Conservation (phyloP, 2,888 invertebrate species). For the Metalampra italica region DNA sequence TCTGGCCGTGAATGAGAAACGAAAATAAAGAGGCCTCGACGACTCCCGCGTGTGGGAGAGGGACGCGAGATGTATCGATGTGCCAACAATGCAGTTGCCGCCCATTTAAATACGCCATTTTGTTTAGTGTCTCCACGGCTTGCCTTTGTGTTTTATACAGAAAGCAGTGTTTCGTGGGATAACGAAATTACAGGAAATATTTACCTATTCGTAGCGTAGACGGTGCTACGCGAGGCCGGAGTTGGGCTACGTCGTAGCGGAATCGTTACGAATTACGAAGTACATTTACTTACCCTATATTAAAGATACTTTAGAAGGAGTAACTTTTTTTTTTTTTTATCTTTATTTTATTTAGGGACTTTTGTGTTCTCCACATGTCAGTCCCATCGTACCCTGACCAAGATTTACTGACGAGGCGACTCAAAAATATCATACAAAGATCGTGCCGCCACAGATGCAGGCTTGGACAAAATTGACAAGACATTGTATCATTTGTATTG, state of each 20-base stretch:
- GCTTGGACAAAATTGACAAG: too few relatives aligned
- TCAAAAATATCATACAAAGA: too few relatives aligned
- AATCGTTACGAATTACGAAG: slow-evolving; percentile 18
- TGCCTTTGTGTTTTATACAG: slow-evolving; percentile 61
- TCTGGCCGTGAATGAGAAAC: slow-evolving; percentile 34
- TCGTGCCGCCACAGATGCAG: too few relatives aligned
- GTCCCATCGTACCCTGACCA: too few relatives aligned
- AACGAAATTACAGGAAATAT: slow-evolving; percentile 73
- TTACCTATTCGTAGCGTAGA: slow-evolving; percentile 54
- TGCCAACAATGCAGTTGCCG: slow-evolving; percentile 69
- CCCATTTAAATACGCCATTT: slow-evolving; percentile 79
- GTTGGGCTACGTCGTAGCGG: slow-evolving; percentile 22
- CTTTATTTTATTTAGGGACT: too few relatives aligned
- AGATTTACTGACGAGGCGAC: too few relatives aligned
- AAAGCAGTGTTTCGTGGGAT: slow-evolving; percentile 69
- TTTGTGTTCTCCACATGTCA: too few relatives aligned
- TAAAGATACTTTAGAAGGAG: neutral
- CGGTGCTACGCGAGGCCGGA: slow-evolving; percentile 29
- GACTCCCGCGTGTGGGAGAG: slow-evolving; percentile 48
- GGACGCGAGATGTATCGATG: slow-evolving; percentile 36
- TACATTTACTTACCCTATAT: neutral
- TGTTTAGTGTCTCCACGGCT: slow-evolving; percentile 68
- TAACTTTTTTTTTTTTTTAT: too few relatives aligned
- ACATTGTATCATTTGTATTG: too few relatives aligned
- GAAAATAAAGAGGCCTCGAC: slow-evolving; percentile 56